Base-by-base conservation (phyloP, 2,113 vertebrate species). In the Sylvia atricapilla region DNA sequence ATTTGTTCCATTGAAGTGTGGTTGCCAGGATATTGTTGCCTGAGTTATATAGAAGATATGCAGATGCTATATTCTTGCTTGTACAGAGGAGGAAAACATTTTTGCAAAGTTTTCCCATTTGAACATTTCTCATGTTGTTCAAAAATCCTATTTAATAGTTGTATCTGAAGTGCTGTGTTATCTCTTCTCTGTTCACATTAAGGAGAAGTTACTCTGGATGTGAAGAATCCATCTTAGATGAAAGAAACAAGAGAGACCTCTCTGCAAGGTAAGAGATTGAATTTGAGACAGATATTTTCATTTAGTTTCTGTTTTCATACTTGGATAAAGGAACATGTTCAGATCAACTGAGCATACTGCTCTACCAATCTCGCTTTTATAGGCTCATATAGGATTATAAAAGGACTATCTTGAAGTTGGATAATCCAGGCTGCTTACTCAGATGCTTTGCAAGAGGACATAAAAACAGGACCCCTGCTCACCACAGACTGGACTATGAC, bases 21-120 rank as follows among this genome's bases (percentile, higher is more conserved):
- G 98, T 99, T 99, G 98, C 98, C 98, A 98, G 98, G 98, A 98
- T 98, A 98, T 99, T 98, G 98, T 98, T 98, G 98, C 98, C 97
- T 93, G 88, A 92, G 92, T 79, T 93, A 94, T 97, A 95, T 76
- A 96, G 56, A 80, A 95, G 95, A 94, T 78, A 96, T 91, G 91
- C 90, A 96, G 94, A 93, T 95, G 89, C 93, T 89, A 47, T 88
- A 25, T 58, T 93, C 95, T 97, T 96, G 90, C 96, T 92, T 96
- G 94, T 95, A 74, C 87, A 62, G 76, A 89, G 60, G 75, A 84
- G 72, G 75, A 76, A 37, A 94, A 87, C 66, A 41, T 95, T 95
- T 94, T 89, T 92, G 82, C 84, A 93, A 95, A 97, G 93, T 96
- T 97, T 87, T 83, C 52, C 41, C 49, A 50, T 91, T 68, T 59